Conservation (phyloP, 2,797 vertebrate genomes). For the Gymnopithys bicolor region DNA sequence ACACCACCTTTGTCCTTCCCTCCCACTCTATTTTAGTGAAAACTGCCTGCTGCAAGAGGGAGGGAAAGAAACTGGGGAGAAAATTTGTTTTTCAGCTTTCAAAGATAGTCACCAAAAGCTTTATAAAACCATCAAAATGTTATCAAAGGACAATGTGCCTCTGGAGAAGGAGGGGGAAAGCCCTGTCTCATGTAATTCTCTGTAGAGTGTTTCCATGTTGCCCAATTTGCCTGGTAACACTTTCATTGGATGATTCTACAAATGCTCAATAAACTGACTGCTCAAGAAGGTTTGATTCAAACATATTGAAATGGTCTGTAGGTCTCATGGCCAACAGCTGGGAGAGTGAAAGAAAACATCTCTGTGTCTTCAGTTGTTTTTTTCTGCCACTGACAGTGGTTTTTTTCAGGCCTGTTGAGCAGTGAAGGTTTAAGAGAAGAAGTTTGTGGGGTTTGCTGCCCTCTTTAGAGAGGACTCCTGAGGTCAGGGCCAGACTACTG, state of each 20-base stretch:
- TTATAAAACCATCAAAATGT: neutral
- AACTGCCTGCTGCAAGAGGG: neutral
- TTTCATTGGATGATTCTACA: constrained; percentile 8
- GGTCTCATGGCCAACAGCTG: neutral
- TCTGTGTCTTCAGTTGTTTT: neutral
- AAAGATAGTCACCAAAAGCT: neutral
- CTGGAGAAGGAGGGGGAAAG: neutral
- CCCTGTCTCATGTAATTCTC: neutral
- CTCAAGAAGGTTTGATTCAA: neutral
- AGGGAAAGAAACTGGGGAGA: neutral
- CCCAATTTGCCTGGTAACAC: neutral
- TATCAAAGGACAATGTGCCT: neutral
- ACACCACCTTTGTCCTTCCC: too few species aligned
- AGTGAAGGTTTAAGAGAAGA: neutral
- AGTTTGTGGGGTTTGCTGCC: neutral
- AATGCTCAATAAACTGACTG: neutral
- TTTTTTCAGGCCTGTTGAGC: neutral
- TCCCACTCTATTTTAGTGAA: neutral
- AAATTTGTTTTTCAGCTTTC: neutral
- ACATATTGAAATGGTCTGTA: neutral
- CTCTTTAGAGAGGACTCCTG: neutral
- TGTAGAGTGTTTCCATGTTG: neutral
- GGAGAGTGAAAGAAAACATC: neutral
- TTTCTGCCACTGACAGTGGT: neutral
- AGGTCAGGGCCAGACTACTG: too few species aligned